Base-by-base conservation (phyloP, 2,113 vertebrate species). In the Camelus dromedarius region DNA sequence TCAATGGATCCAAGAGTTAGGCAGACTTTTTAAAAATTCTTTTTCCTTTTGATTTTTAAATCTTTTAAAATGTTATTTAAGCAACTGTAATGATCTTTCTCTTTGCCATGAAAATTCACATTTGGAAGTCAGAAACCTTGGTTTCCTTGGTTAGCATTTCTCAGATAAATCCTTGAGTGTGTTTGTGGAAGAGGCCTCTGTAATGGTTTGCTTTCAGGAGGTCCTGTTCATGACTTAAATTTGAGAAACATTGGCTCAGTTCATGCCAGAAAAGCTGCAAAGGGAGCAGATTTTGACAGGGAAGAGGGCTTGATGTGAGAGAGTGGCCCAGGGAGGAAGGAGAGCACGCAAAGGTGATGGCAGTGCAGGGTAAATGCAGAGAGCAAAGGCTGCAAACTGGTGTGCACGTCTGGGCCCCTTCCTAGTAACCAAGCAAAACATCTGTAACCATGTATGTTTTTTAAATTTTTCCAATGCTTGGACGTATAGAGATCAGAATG, bases 31-130 rank as follows among this genome's bases (percentile, higher is more conserved):
- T 42, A 42, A 42, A 42, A 50, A 83, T 54, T 48, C n/a, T 67
- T 93, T 81, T 89, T 66, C 30, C 18, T 83, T 94, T 92, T 89
- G 38, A 84, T 30, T 73, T 95, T 86, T 91, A 48, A 48, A 69
- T 60, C 81, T 72, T n/a, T 62, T 38, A 84, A 88, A 56, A 87
- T 50, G 72, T 79, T 89, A 14, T 73, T 60, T 70, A 35, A n/a
- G 24, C 64, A 66, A 48, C 52, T 19, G 58, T 67, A 24, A 82
- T 64, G 56, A 14, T 2, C 24, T 14, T 83, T 76, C 30, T 67
- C 13, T 76, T 77, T 89, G 52, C 52, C 3, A 2, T 56, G 46
- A 84, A 89, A 62, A 84, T 75, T 96, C 26, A 58, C 50, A 80
- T 28, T 14, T 52, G 73, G 28, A 95, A 69, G 56, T 69, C 58